Percentiles rank a stretch among this genome's conserved stretches.
These are phyloP conservation scores for Leptopilina myrica DNA, from an alignment of 2,888 invertebrate genomes.

Conservation along the genomic window DNA sequence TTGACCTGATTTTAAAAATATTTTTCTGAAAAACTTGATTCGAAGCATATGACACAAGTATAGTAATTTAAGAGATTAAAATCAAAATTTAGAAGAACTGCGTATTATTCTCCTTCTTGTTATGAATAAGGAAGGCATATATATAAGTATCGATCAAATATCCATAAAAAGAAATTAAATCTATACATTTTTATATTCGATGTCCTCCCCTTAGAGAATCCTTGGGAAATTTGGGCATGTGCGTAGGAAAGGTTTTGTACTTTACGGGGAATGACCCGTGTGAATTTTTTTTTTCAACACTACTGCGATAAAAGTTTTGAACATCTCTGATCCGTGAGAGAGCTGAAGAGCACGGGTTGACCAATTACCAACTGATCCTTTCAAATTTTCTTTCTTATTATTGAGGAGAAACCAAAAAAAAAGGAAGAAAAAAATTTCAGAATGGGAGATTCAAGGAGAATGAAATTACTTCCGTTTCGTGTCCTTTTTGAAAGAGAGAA, in stretches of 20 bases:
- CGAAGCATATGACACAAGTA: too few species aligned
- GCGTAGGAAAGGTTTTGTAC: slow-evolving; percentile 22
- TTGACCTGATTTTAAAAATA: too few species aligned
- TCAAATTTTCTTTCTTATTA: slow-evolving; percentile 6
- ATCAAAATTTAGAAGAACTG: too few species aligned
- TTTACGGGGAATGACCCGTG: slow-evolving; percentile 18
- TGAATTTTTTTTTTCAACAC: slow-evolving; percentile 23
- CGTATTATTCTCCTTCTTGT: too few species aligned
- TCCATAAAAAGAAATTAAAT: too few species aligned
- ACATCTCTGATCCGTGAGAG: slow-evolving; percentile 27
- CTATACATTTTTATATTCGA: too few species aligned
- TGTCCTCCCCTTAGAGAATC: neutral
- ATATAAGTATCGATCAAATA: too few species aligned
- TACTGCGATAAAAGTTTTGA: neutral
- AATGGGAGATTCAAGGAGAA: slow-evolving; percentile 52
- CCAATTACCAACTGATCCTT: neutral
- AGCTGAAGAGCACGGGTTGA: slow-evolving; percentile 17
- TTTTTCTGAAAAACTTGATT: too few species aligned
- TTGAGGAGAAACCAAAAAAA: too few species aligned
- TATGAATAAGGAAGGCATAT: too few species aligned
- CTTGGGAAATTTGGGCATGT: slow-evolving; percentile 11
- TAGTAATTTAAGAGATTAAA: too few species aligned
- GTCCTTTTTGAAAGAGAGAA: slow-evolving; percentile 14
- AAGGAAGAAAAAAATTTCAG: too few species aligned
- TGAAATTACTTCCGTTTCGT: slow-evolving; percentile 49